These are phyloP conservation scores for Agrochola lota DNA, from an alignment of 2,888 invertebrate species.

Conservation along the genomic window DNA sequence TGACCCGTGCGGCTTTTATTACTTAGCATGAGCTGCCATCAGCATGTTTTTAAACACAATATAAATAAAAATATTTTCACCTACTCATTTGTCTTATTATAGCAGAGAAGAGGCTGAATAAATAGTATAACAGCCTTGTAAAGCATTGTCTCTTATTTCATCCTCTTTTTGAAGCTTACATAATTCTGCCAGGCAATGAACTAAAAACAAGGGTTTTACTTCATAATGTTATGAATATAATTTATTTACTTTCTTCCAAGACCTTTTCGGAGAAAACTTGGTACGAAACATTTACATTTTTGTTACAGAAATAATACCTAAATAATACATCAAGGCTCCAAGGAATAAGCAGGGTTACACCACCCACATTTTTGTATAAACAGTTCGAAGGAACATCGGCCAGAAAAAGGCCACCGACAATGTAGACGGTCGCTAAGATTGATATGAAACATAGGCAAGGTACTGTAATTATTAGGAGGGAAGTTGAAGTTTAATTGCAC, in stretches of 20 bases:
- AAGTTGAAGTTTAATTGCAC: background rate
- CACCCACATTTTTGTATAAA: background rate
- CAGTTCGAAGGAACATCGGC: background rate
- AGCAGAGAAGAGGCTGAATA: background rate
- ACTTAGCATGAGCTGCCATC: too few relatives aligned
- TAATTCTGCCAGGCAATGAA: background rate
- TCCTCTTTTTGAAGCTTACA: background rate
- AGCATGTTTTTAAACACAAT: background rate
- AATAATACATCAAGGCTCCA: constrained; percentile 3
- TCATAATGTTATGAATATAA: constrained; percentile 38
- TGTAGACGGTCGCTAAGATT: background rate
- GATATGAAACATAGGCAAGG: background rate
- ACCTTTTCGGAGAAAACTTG: constrained; percentile 8
- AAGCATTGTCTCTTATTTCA: background rate
- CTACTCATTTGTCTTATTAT: background rate
- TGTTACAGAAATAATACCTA: background rate
- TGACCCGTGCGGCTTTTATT: too few relatives aligned
- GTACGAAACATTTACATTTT: constrained; percentile 33
- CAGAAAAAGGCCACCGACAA: background rate
- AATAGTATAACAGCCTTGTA: too few relatives aligned
- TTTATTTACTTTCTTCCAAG: constrained; percentile 25
- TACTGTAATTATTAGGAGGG: background rate
- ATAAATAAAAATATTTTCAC: background rate
- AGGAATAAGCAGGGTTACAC: background rate
- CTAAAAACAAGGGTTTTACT: constrained; percentile 28